Evolutionary conservation across 2,888 invertebrate genomes (phyloP).

Genomic region (Drosophila pseudotalamancana): DNA sequence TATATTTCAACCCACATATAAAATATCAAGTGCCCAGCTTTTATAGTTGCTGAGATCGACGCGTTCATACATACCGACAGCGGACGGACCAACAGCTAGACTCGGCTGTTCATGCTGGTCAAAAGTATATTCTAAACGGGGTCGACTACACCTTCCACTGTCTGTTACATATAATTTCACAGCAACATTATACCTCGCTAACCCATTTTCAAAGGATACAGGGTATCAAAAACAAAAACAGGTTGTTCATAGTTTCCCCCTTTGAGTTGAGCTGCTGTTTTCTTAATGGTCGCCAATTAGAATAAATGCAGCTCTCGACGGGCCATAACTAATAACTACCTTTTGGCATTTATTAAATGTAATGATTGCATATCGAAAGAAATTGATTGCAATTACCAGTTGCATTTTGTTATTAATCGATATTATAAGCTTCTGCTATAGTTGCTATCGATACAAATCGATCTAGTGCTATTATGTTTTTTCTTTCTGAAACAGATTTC

Average conservation of each 20-base stretch:
- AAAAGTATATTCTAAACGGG: too few relatives aligned
- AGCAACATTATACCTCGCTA: too few relatives aligned
- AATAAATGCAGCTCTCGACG: constrained; percentile 57
- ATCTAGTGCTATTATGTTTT: neutral
- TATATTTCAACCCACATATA: too few relatives aligned
- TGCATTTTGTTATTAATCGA: constrained; percentile 25
- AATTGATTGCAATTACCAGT: constrained; percentile 51
- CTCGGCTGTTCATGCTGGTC: too few relatives aligned
- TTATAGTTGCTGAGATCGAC: too few relatives aligned
- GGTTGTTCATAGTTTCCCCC: constrained; percentile 61
- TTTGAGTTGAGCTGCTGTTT: constrained; percentile 3
- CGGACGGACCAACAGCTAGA: too few relatives aligned
- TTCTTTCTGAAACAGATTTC: too few relatives aligned
- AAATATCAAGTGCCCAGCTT: too few relatives aligned
- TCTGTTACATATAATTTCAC: too few relatives aligned
- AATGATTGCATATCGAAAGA: constrained; percentile 59
- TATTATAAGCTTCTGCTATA: constrained; percentile 4
- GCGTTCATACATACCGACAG: too few relatives aligned
- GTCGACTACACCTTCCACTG: too few relatives aligned
- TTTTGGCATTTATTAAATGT: constrained; percentile 76
- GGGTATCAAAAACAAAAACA: constrained; percentile 17
- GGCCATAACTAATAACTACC: constrained; percentile 62
- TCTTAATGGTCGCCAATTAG: constrained; percentile 75
- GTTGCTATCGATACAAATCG: constrained; percentile 15
- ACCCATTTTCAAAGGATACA: too few relatives aligned